Conservation (phyloP, 2,797 vertebrate species). For the Poecilia velifera region DNA sequence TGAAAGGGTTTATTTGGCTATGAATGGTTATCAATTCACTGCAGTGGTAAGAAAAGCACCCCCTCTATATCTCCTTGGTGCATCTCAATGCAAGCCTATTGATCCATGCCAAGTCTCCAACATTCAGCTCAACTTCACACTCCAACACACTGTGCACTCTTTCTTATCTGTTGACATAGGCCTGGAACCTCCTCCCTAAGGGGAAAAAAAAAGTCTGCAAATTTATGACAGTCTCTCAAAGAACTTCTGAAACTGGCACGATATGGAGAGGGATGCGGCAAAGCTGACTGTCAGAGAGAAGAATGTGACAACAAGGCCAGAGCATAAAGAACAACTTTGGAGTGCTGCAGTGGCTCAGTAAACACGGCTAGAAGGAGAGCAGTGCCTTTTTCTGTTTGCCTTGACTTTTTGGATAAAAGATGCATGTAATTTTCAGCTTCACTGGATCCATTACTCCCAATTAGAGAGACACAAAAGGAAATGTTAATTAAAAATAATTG, state of each 20-base stretch:
- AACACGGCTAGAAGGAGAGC: background rate
- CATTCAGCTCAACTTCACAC: conserved; percentile 14
- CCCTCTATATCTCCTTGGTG: conserved; percentile 33
- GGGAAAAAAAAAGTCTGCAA: conserved; percentile 14
- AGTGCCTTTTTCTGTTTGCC: background rate
- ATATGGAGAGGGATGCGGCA: conserved; percentile 1
- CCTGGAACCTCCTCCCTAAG: background rate
- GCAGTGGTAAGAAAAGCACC: conserved; percentile 58
- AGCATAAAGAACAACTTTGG: background rate
- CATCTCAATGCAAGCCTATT: conserved; percentile 44
- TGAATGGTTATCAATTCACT: conserved; percentile 55
- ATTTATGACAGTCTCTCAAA: conserved; percentile 3
- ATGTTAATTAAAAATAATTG: background rate
- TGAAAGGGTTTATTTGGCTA: conserved; percentile 29
- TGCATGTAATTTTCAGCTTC: background rate
- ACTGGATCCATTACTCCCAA: background rate
- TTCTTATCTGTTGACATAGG: conserved; percentile 11
- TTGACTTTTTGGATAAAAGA: background rate
- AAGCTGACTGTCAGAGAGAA: background rate
- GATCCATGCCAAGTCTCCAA: conserved; percentile 48
- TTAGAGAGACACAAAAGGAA: background rate
- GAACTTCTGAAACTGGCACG: background rate
- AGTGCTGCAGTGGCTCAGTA: conserved; percentile 6
- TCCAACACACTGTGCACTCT: background rate
- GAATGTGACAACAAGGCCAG: conserved; percentile 3